These are phyloP conservation scores for Trinorchestia longiramus DNA, from an alignment of 1,140 invertebrate species.

Conservation along the genomic window DNA sequence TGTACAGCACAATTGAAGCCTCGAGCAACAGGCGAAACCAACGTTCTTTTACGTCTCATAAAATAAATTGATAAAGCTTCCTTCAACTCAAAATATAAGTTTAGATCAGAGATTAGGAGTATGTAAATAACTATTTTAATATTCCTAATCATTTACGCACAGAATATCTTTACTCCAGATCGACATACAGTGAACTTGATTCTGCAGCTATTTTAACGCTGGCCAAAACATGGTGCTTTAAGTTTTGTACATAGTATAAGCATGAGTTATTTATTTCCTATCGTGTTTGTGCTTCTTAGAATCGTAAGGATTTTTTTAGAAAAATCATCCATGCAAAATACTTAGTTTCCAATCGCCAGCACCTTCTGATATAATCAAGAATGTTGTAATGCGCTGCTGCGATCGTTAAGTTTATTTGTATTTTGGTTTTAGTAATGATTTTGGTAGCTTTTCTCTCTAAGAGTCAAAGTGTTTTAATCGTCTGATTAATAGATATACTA, in stretches of 20 bases:
- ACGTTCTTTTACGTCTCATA: too few relatives aligned
- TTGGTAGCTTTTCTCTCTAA: background rate
- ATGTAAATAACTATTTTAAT: background rate
- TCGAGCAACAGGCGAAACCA: too few relatives aligned
- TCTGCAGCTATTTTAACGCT: background rate
- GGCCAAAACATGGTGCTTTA: background rate
- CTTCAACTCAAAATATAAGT: background rate
- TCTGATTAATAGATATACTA: background rate
- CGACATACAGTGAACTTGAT: background rate
- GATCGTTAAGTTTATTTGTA: background rate
- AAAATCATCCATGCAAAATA: background rate
- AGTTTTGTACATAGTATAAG: conserved; percentile 19
- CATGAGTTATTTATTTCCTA: conserved; percentile 30
- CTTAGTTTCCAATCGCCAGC: background rate
- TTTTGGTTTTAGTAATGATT: background rate
- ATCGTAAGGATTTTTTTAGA: background rate
- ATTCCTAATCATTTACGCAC: background rate
- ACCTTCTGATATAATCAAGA: background rate
- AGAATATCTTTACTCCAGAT: background rate
- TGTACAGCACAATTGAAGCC: too few relatives aligned
- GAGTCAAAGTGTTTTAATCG: background rate
- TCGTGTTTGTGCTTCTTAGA: background rate
- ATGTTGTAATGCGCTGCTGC: background rate
- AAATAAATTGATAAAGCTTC: background rate
- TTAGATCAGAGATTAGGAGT: background rate